Conservation (phyloP, 2,113 vertebrate genomes). For the Pristiophorus japonicus region DNA sequence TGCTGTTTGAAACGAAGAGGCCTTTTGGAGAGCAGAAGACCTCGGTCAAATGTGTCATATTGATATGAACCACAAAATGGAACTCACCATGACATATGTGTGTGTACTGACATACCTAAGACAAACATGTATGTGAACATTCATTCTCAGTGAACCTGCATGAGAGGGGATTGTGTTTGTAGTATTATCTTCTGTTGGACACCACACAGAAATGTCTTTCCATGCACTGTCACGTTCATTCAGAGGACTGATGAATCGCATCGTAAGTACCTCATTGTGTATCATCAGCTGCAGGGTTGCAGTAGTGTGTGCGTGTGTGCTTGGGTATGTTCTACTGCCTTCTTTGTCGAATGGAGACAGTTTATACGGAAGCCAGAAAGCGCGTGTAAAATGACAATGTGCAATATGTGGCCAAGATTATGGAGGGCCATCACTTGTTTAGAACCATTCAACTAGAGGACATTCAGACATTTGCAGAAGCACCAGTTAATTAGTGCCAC, state of each 20-base stretch:
- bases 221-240: background rate
- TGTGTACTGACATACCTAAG: slow-evolving; percentile 1
- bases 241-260: background rate
- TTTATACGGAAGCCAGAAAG: background rate
- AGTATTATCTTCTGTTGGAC: background rate
- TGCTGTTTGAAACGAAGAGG: slow-evolving; percentile 14
- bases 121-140: background rate
- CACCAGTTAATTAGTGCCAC: slow-evolving; percentile 41
- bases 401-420: slow-evolving; percentile 31
- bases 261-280: slow-evolving; percentile 14
- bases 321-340: slow-evolving; percentile 31
- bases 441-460: slow-evolving; percentile 8
- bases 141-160: slow-evolving; percentile 27
- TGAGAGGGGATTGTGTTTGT: background rate
- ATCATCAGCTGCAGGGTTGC: background rate
- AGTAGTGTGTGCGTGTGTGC: background rate
- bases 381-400: slow-evolving; percentile 28
- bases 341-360: background rate
- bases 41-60: slow-evolving; percentile 4
- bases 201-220: background rate
- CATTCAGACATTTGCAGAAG: background rate
- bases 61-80: background rate
- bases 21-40: slow-evolving; percentile 16
- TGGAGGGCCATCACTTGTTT: slow-evolving; percentile 15
- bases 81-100: background rate